Evolutionary conservation across 1,140 invertebrate genomes (phyloP), one percentile per base, ranked within the genome.

Genomic region (Tenebrio molitor): DNA sequence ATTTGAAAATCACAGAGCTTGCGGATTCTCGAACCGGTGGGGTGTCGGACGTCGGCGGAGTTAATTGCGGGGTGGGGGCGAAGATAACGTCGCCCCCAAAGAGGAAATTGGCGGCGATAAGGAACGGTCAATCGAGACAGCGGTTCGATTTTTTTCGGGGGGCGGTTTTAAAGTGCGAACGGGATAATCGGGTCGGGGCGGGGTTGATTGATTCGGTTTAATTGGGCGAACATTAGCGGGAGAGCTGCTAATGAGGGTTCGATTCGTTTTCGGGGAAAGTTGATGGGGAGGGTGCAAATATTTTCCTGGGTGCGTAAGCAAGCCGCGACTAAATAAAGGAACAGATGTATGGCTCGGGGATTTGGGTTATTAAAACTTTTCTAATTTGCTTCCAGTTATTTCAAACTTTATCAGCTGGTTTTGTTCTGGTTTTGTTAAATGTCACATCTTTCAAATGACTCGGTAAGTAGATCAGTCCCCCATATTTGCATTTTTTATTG

Each of bases 1-100:
- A 69, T 66, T 70, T 71, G 69, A 71, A 76, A 74, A 78, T 76
- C 76, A 78, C 76, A 69, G 71, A 78, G 72, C 71, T 41, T 78
- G 69, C 69, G 62, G 74, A 78, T 78, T 78, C 76, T 78, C 58
- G 58, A 46, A 76, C 74, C 64, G 71, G 19, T 42, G 36, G 23
- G n/a, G 50, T 58, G 23, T 29, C 15, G 29, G 12, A 58, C 50
- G 50, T 16, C 50, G 8, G 8, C 25, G 36, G 19, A 21, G 44
- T 50, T 50, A 50, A 50, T 50, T 50, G 19, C 23, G n/a, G 44
- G 44, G 44, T 50, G 44, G 19, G 19, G 44, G 19, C n/a, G 19
- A 50, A 19, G 19, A 21, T 21, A 50, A 10, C 19, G 19, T 16
- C 15, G n/a, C 16, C 44, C 44, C 19, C 23, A 50, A 50, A 50